Evolutionary conservation across 1,140 invertebrate species (phyloP).

Genomic region (Aplysia californica): DNA sequence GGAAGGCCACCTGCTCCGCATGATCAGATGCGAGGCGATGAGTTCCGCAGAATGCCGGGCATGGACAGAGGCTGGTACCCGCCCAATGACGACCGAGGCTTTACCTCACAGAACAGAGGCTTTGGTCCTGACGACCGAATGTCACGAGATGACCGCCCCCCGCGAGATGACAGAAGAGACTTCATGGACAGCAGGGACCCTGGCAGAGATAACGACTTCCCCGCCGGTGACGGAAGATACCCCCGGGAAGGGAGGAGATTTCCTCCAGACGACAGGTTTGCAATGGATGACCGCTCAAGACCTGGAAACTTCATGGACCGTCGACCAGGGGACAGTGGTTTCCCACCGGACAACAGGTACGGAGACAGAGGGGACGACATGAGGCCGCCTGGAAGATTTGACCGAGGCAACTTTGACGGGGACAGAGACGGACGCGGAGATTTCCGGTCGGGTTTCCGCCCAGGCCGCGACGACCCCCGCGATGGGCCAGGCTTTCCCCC

Average conservation of each 20-base stretch:
- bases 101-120: too few relatives aligned
- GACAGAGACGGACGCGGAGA: conserved; percentile 11
- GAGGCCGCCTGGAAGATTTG: conserved; percentile 12
- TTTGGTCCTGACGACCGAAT: too few relatives aligned
- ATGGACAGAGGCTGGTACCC: too few relatives aligned
- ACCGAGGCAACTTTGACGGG: too few relatives aligned
- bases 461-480: not conserved
- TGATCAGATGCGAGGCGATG: too few relatives aligned
- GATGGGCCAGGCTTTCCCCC: not conserved
- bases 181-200: not conserved
- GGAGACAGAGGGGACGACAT: conserved; percentile 18
- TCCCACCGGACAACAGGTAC: conserved; percentile 11
- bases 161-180: not conserved
- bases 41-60: too few relatives aligned
- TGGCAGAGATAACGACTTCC: conserved; percentile 7
- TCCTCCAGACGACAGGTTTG: conserved; percentile 4
- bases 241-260: conserved; percentile 11
- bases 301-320: conserved; percentile 14
- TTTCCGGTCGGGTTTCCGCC: not conserved
- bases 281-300: conserved; percentile 13
- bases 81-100: too few relatives aligned
- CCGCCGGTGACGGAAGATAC: not conserved
- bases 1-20: too few relatives aligned
- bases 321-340: conserved; percentile 14
- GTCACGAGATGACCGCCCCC: too few relatives aligned